A percentile compares a stretch with the other conserved stretches of the same genome.
phyloP scores from a whole-genome alignment of 1,140 invertebrate species.

The Glossosoma conforme region DNA sequence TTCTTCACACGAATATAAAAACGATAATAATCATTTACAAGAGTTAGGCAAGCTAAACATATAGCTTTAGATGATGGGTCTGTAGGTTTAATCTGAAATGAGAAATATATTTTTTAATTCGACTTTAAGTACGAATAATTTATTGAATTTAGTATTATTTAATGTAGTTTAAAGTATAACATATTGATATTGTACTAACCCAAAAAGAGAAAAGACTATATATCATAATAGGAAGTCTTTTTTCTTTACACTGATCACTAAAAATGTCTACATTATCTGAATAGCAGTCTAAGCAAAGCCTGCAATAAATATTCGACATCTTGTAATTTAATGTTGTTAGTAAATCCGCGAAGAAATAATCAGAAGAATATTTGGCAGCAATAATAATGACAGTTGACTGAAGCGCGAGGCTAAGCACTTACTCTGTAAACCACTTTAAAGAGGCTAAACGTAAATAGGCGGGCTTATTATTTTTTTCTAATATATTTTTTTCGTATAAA shows the following conservation, averaged over 20 bases:
- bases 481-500: too few relatives aligned
- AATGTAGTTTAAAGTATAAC: not conserved
- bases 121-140: not conserved
- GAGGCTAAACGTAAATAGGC: too few relatives aligned
- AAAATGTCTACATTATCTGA: slow-evolving; percentile 7
- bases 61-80: slow-evolving; percentile 8
- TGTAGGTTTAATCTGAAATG: slow-evolving; percentile 7
- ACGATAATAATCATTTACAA: slow-evolving; percentile 6
- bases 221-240: slow-evolving; percentile 1
- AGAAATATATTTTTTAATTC: slow-evolving; percentile 3
- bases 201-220: slow-evolving; percentile 14
- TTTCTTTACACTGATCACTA: not conserved
- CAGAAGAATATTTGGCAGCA: too few relatives aligned
- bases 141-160: not conserved
- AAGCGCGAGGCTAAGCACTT: too few relatives aligned
- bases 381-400: too few relatives aligned
- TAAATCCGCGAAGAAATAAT: too few relatives aligned
- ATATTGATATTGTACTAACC: slow-evolving; percentile 2
- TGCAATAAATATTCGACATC: not conserved
- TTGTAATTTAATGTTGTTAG: too few relatives aligned
- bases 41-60: slow-evolving; percentile 10
- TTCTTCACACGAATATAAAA: slow-evolving; percentile 12
- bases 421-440: too few relatives aligned
- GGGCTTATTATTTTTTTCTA: too few relatives aligned
- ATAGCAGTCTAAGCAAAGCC: slow-evolving; percentile 1